Base-by-base conservation (phyloP, 1,140 invertebrate species). In the Eupristina koningsbergeri region DNA sequence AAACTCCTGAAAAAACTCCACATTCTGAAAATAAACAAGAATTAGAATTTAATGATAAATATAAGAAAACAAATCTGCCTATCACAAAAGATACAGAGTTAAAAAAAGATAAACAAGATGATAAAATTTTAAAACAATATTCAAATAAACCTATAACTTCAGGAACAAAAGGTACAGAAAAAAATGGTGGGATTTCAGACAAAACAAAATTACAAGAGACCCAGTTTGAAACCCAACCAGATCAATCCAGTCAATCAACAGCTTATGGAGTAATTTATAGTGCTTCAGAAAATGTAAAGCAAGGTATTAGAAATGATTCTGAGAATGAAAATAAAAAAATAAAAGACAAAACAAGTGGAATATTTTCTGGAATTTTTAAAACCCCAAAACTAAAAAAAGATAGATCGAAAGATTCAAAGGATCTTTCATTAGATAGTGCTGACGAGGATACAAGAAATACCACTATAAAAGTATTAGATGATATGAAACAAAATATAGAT, bases 291-390 rank as follows among this genome's bases (percentile, higher is more conserved):
- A 31, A 73, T 0, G 31, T 82, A 6, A 87, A 88, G 45, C 36
- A n/a, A 22, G 87, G 88, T 29, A 73, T 77, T 0, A 89, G 88
- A 11, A 87, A 90, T 50, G 87, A 90, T 17, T 81, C 83, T 7
- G 90, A 91, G 19, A 86, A 80, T n/a, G 90, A 91, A 34, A 85
- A 85, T 47, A 92, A 90, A 73, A 92, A 90, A 50, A 53, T 87
- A 9, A 92, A 92, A 74, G 91, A 93, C 22, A 92, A 92, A 82
- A 88, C 88, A 19, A 85, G 88, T 5, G 86, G 88, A 13, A 88
- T 91, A 73, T 89, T 93, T 36, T 90, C 91, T 0, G 89, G 89
- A 0, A 91, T 93, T 39, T 93, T 93, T 58, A 92, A 92, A 79
- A 86, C 87, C 36, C 88, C 91, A 0, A 92, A 92, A 80, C 58